Evolutionary conservation across 2,113 vertebrate species (phyloP), one percentile per base, ranked within the genome.

Genomic region (Psephotus haematonotus): DNA sequence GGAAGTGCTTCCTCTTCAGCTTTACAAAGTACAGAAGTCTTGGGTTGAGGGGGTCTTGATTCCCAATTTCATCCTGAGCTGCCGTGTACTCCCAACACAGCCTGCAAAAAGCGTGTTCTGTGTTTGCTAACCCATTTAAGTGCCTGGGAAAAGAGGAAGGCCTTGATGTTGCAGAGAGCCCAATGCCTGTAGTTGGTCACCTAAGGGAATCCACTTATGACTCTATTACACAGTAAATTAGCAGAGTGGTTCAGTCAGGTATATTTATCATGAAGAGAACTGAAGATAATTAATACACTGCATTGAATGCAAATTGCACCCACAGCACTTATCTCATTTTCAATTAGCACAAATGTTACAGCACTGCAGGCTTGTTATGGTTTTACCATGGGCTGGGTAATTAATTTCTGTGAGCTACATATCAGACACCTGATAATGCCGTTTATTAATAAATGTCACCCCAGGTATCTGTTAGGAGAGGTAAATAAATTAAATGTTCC

Each of bases 291-390:
- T 98, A 98, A 98, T 98, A 98, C 97, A 98, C 97, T 97, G 98
- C 98, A 97, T 97, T 98, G 98, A 98, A 98, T 98, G 98, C 98
- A 98, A 98, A 99, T 98, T 98, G 98, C 96, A 98, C 98, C 98
- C 98, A 97, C 98, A 98, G 98, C 98, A 98, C 98, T 99, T 99
- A 98, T 98, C 98, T 98, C 98, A 97, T 98, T 98, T 98, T 98
- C 98, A 98, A 98, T 98, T 98, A 99, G 98, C 98, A 98, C 97
- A 98, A 98, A 98, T 97, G 98, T 98, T 98, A 97, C 96, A 97
- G 98, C 98, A 92, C 97, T 95, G 97, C 92, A 95, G 98, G 98
- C 98, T 98, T 98, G 98, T 98, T 98, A 98, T 96, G 97, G 97
- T 97, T 98, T 97, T 98, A 98, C 98, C 98, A 98, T 95, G 98